Conservation (phyloP, 2,888 invertebrate species). For the Tachina fera region DNA sequence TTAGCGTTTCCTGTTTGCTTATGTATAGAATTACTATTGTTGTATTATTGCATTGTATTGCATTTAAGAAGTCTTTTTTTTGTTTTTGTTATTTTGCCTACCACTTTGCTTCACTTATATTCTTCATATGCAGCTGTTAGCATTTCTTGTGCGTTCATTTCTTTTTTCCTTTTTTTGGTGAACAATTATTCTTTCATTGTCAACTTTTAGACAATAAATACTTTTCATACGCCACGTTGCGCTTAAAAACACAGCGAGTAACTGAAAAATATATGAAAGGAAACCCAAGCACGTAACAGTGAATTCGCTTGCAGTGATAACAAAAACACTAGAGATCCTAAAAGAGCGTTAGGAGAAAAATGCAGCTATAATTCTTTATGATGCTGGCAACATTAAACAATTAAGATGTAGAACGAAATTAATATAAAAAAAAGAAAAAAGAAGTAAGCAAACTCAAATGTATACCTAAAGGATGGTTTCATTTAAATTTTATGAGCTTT, state of each 20-base stretch:
- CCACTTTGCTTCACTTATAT: slow-evolving; percentile 2
- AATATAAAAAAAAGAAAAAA: not conserved
- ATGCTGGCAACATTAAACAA: slow-evolving; percentile 63
- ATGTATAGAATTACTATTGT: slow-evolving; percentile 47
- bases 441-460: not conserved
- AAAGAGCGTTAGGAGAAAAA: slow-evolving; percentile 46
- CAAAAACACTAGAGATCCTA: slow-evolving; percentile 50
- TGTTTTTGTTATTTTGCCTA: slow-evolving; percentile 1
- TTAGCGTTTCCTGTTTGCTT: slow-evolving; percentile 68
- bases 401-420: slow-evolving; percentile 49
- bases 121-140: slow-evolving; percentile 56
- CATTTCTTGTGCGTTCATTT: slow-evolving; percentile 3
- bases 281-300: slow-evolving; percentile 17
- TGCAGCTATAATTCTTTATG: slow-evolving; percentile 18
- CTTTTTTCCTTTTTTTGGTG: slow-evolving; percentile 18
- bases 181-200: slow-evolving; percentile 68
- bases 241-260: slow-evolving; percentile 34
- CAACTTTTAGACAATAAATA: slow-evolving; percentile 63
- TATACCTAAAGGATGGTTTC: slow-evolving; percentile 32
- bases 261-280: not conserved
- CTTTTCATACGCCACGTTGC: slow-evolving; percentile 61
- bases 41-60: slow-evolving; percentile 52
- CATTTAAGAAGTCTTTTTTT: slow-evolving; percentile 34
- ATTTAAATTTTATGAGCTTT: slow-evolving; percentile 57
- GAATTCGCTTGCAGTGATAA: slow-evolving; percentile 28